Base-by-base conservation (phyloP, 2,797 vertebrate species). In the Nyctalus aviator region DNA sequence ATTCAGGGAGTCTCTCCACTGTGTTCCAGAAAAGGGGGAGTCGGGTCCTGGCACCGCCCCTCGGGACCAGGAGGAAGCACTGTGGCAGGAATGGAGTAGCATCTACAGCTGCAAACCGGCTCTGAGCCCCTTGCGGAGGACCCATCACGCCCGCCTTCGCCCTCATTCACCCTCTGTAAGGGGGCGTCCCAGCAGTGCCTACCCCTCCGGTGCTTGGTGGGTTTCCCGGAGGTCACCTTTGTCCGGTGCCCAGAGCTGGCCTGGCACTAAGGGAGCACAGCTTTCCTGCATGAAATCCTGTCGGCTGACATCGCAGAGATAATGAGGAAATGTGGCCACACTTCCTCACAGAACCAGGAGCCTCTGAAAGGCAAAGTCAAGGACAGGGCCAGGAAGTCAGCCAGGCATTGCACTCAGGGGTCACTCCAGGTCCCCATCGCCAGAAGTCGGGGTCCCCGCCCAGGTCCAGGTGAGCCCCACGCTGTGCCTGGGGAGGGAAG, bases 351-450 rank as follows among this genome's bases (percentile, higher is more conserved):
- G 46, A 27, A 13, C 3, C 18, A 11, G 25, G 25, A 21, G 0
- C 15, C 12, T 30, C 35, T 17, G 12, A 2, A 35, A 41, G 2
- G 21, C 25, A 2, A 25, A 14, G 1, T 2, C 2, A 13, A 41
- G 25, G 35, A 23, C 0, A 1, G 18, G 53, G 8, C 25, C 0
- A 9, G 2, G n/a, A 13, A 6, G 10, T 15, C 7, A 3, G 23
- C 0, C 13, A 6, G 64, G 27, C 3, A 0, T 1, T 2, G 5
- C 4, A 2, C 7, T 4, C 1, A 2, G 18, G 37, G 7, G 12
- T 5, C 5, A 2, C 8, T 5, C 30, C 59, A 10, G 0, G 6
- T 35, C 32, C 4, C n/a, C 8, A 18, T 20, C 9, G 8, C 8
- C 2, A 18, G 41, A 55, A 1, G 3, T 4, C 1, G 1, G 23